Base-by-base conservation (phyloP, 1,140 invertebrate species). In the Ceratina australensis region DNA sequence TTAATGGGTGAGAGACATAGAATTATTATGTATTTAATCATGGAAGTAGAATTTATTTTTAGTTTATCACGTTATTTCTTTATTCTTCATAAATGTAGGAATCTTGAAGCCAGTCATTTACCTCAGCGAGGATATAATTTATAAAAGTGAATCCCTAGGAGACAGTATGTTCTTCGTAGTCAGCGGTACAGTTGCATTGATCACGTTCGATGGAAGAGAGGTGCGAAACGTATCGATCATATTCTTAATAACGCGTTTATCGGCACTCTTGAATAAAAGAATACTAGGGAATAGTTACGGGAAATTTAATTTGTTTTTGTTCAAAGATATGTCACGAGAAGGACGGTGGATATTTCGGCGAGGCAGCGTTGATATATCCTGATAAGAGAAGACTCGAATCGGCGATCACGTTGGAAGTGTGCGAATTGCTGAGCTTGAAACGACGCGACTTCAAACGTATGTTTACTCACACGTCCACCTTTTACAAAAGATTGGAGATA, bases 91-190 rank as follows among this genome's bases (percentile, higher is more conserved):
- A n/a, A 33, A 33, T 66, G 49, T 49, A 90, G 88, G 69, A 24
- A 75, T 72, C 22, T 57, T 90, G 26, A 87, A 80, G 60, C 80
- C 72, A 8, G 79, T 86, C 0, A 85, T 91, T 76, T 90, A 88
- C 79, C 73, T 90, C 4, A 60, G 85, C 22, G 74, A 86, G 42
- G 90, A 91, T 52, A 22, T 91, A 16, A 93, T 94, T 69, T 90
- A 93, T 20, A 91, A 92, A 79, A 91, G 91, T 1, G 90, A 90
- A 0, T 87, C 89, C 12, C 82, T 89, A 56, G 93, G 92, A 10
- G 91, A 93, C n/a, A 93, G 91, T 75, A 94, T 94, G 93, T 94
- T 93, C 81, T 94, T 94, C 65, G 91, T 94, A 64, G 83, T 90
- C 0, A 92, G 88, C 74, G 94, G 94, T 49, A 93, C 93, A 1